Percentiles rank a stretch among this genome's conserved stretches.
phyloP scores from a whole-genome alignment of 2,113 vertebrate species.

The Centropus bengalensis region DNA sequence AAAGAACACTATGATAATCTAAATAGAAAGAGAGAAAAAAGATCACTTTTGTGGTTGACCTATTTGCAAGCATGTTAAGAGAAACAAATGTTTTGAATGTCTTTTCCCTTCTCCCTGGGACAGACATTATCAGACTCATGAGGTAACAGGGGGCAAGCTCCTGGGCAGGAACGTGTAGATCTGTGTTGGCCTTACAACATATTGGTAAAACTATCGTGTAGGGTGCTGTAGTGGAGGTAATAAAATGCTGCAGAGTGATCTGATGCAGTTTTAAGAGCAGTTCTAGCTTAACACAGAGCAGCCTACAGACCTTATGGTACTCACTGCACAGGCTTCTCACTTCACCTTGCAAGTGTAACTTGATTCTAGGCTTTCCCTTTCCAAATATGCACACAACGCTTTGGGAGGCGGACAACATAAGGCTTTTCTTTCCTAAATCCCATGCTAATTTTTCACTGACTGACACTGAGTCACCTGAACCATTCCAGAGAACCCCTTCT shows the following conservation, averaged over 20 bases:
- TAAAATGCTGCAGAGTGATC: neutral
- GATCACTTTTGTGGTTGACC: neutral
- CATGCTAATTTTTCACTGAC: neutral
- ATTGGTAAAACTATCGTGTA: neutral
- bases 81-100: neutral
- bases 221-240: neutral
- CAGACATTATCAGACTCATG: neutral
- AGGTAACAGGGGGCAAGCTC: neutral
- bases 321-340: neutral
- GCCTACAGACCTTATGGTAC: neutral
- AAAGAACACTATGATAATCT: neutral
- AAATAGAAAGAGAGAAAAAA: neutral
- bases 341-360: neutral
- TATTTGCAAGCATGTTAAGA: neutral
- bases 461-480: neutral
- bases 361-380: neutral
- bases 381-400: neutral
- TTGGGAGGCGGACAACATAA: neutral
- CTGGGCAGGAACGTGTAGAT: neutral
- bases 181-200: neutral
- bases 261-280: neutral
- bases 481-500: neutral
- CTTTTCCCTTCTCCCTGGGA: constrained; percentile 42
- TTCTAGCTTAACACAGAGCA: neutral
- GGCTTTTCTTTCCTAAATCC: neutral